Base-by-base conservation (phyloP, 2,797 vertebrate species). In the Peromyscus melanophrys region DNA sequence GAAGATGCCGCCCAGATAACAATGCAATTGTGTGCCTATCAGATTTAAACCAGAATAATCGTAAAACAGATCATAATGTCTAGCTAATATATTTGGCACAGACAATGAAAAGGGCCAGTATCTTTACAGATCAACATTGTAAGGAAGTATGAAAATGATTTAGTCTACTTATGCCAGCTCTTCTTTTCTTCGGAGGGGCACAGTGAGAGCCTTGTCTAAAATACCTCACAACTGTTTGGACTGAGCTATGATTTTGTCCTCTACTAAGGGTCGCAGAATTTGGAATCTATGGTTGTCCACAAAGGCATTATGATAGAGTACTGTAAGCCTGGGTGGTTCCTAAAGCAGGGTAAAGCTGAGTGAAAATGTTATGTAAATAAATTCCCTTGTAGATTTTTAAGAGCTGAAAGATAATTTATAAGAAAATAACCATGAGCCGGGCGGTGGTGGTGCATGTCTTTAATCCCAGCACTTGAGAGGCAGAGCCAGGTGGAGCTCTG, bases 1-100 rank as follows among this genome's bases (percentile, higher is more conserved):
- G 92, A 89, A 96, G 97, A 98, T 98, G 80, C 89, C 85, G 89
- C 52, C 92, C 80, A 71, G 97, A 98, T 97, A 97, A 92, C 76
- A 95, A 52, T 69, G 93, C 91, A 95, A 63, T 96, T 88, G 67
- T 93, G 85, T 92, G 81, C 89, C 96, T 97, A 98, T 97, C 94
- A 94, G 96, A 97, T 98, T 97, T 95, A 93, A 97, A 97, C 93
- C 40, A 93, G 86, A 96, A 85, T 88, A 89, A 89, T 95, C 94
- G 93, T 96, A 97, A 97, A 94, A 90, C 59, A 85, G 80, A 97
- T 95, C 96, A 92, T 97, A 93, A 89, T 81, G 82, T 93, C 90
- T 90, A 93, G 90, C 57, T 96, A 92, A 96, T 83, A 77, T 65
- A 65, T 92, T 94, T 95, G 94, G 87, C 96, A 96, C 81, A 96